Percentiles rank a stretch among this genome's conserved stretches.
Conservation (phyloP, 1,140 invertebrate genomes). For the Samia ricini region DNA sequence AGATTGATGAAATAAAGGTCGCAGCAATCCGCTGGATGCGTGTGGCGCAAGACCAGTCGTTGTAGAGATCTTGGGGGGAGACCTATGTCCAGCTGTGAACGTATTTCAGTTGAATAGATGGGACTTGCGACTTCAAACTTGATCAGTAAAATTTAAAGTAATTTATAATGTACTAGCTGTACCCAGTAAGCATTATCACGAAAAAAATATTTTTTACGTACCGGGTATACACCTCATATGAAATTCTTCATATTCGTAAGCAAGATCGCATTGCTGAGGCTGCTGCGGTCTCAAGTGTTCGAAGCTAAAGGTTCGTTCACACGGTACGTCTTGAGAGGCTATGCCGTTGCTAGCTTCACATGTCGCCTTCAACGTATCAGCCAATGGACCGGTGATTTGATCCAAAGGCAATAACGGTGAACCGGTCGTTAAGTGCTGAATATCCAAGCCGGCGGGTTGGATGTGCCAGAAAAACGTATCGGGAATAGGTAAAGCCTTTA, state of each 20-base stretch:
- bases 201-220: constrained; percentile 15
- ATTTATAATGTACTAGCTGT: too few species aligned
- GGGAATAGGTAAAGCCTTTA: constrained; percentile 46
- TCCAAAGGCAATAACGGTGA: constrained; percentile 50
- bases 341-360: constrained; percentile 64
- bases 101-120: too few species aligned
- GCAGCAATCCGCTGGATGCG: too few species aligned
- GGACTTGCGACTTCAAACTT: too few species aligned
- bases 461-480: constrained; percentile 70
- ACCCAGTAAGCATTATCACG: too few species aligned
- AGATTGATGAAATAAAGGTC: too few species aligned
- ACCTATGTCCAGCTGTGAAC: too few species aligned
- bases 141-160: too few species aligned
- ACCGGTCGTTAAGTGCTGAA: constrained; percentile 62
- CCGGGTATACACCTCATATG: constrained; percentile 67
- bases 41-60: too few species aligned
- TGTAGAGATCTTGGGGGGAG: too few species aligned
- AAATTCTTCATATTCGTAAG: constrained; percentile 61
- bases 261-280: constrained; percentile 60
- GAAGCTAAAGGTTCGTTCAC: constrained; percentile 50
- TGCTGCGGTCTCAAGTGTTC: constrained; percentile 55
- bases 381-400: constrained; percentile 54
- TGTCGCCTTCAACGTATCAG: constrained; percentile 42
- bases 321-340: constrained; percentile 54
- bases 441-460: constrained; percentile 49